Evolutionary conservation across 1,140 invertebrate genomes (phyloP).

Genomic region (Drosophila sp.): DNA sequence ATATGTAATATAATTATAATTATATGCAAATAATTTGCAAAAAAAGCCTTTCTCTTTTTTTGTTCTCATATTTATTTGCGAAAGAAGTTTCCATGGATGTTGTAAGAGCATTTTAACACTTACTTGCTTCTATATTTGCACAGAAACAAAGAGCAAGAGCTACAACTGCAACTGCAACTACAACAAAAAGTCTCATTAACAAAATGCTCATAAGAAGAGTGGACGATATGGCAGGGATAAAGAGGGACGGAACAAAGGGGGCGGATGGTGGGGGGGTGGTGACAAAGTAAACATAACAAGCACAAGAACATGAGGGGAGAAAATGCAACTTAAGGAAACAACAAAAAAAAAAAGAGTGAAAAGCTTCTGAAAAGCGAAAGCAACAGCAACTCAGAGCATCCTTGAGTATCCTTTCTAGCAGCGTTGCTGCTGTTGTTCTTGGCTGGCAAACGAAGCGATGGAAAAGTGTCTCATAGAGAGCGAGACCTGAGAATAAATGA

Average conservation of each 20-base stretch:
- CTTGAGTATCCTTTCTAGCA: constrained; percentile 50
- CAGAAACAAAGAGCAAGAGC: constrained; percentile 10
- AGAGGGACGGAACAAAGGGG: not conserved
- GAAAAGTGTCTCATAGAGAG: not conserved
- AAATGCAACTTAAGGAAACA: constrained; percentile 37
- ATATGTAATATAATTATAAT: constrained; percentile 5
- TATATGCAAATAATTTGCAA: not conserved
- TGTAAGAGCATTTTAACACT: constrained; percentile 8
- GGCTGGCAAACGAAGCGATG: constrained; percentile 13
- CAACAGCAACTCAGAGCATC: constrained; percentile 31
- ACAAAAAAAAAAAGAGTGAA: constrained; percentile 11
- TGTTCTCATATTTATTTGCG: not conserved
- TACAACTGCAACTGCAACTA: not conserved
- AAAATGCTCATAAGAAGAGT: constrained; percentile 54
- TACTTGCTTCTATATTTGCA: not conserved
- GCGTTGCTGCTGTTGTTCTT: constrained; percentile 20
- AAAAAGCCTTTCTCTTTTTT: not conserved
- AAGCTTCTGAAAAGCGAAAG: constrained; percentile 31
- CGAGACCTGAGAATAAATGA: constrained; percentile 10
- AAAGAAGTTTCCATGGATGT: constrained; percentile 13
- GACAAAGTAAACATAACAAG: constrained; percentile 21
- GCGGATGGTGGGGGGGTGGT: too few species aligned
- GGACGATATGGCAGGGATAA: not conserved
- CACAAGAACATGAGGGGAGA: constrained; percentile 21
- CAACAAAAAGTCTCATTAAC: constrained; percentile 56